Percentiles rank a stretch among this genome's conserved stretches.
Evolutionary conservation across 2,797 vertebrate genomes (phyloP).

Genomic region (Crenuchus spilurus): DNA sequence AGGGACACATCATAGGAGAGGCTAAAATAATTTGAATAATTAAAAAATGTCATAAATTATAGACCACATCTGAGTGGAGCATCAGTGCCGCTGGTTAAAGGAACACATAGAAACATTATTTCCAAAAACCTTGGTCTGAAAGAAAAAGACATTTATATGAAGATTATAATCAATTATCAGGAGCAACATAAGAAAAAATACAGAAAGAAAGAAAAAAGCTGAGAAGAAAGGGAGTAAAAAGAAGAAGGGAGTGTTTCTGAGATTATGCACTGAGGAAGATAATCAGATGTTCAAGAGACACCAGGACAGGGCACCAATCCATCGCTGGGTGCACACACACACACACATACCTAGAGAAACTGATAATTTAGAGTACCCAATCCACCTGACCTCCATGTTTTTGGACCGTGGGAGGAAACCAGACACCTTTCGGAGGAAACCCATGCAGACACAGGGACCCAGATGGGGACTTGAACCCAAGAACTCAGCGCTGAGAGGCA

Average conservation of each 20-base stretch:
- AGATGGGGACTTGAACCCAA: too few species aligned
- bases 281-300: too few species aligned
- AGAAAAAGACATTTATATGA: background rate
- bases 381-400: too few species aligned
- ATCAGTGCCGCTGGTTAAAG: slow-evolving; percentile 9
- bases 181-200: background rate
- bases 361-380: too few species aligned
- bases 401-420: too few species aligned
- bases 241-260: background rate
- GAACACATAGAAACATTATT: slow-evolving; percentile 21
- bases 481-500: too few species aligned
- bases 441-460: too few species aligned
- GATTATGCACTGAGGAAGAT: slow-evolving; percentile 6
- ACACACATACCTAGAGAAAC: too few species aligned
- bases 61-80: slow-evolving; percentile 16
- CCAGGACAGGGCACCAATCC: too few species aligned
- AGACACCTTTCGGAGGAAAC: too few species aligned
- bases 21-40: slow-evolving; percentile 52
- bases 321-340: too few species aligned
- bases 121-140: slow-evolving; percentile 5
- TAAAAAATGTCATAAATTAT: slow-evolving; percentile 55
- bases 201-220: background rate
- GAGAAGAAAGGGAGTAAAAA: background rate
- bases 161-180: background rate
- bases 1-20: slow-evolving; percentile 30